Evolutionary conservation across 1,140 invertebrate genomes (phyloP), one percentile per base, ranked within the genome.

Genomic region (Papilio machaon): DNA sequence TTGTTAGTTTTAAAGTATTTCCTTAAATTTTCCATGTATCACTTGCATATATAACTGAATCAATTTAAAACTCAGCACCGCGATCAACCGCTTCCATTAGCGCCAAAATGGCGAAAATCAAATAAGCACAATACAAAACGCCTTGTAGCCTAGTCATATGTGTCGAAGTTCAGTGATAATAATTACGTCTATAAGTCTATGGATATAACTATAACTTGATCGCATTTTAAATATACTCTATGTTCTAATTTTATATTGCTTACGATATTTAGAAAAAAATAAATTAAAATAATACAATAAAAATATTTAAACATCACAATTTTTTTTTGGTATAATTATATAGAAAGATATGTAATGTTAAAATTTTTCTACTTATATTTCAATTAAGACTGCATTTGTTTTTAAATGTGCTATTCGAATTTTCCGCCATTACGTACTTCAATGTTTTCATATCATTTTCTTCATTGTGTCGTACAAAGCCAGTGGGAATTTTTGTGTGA

Each of bases 391-490:
- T 70, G 64, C 30, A 58, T 38, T 58, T 43, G 9, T 58, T 38
- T 78, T 15, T n/a, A 38, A 38, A n/a, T 43, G 13, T 43, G 46
- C 43, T 13, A 60, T 91, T 91, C 79, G 78, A 90, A 91, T 83
- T 87, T 88, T 78, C 86, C 90, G 90, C 91, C 85, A 86, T 87
- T 83, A 89, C 82, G 83, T 87, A 82, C 76, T 82, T 84, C 80
- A 87, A 86, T 87, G 84, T 86, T 87, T 86, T 79, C 80, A 84
- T 87, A 85, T 78, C 80, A 84, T 82, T 85, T 84, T 75, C 38
- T 67, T 81, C 80, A 67, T 82, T 83, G 82, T 82, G 73, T 64
- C 11, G 74, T 38, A 80, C 67, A 77, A 80, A 79, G 38, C 82
- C 46, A 60, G 79, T 74, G 19, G 82, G 81, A 46, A 19, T 54